Conservation (phyloP, 2,113 vertebrate genomes). For the human (Homo sapiens) region GRCh38 chr3:89995001-89995500, state of each 20-base stretch:
- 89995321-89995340: neutral
- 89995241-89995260: neutral
- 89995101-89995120: neutral
- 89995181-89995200: neutral
- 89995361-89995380: neutral
- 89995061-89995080: neutral
- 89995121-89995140: neutral
- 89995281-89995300: neutral
- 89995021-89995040: neutral
- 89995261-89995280: neutral
- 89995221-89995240: neutral
- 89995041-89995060: neutral
- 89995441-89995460: neutral
- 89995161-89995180: neutral
- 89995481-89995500: neutral
- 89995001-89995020: neutral
- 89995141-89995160: neutral
- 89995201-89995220: neutral
- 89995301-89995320: neutral
- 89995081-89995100: neutral
- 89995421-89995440: neutral
- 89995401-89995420: neutral
- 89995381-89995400: neutral
- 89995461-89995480: neutral
- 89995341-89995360: neutral